phyloP scores from a whole-genome alignment of 2,113 vertebrate species.

The Hepsetus odoe region DNA sequence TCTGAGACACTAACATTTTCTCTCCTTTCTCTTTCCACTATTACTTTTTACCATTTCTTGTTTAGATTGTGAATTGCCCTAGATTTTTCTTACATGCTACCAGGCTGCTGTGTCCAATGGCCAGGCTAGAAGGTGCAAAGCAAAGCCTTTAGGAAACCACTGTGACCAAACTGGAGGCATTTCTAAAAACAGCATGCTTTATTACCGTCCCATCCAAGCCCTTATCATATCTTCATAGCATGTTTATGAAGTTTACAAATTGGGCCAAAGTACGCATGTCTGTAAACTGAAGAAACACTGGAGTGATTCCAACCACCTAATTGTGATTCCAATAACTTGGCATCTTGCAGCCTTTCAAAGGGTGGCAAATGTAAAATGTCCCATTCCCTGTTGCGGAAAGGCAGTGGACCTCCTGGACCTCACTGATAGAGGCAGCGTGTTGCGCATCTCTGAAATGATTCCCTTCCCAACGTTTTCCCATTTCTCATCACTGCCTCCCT shows the following conservation, averaged over 20 bases:
- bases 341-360: not conserved
- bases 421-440: not conserved
- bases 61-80: too few relatives aligned
- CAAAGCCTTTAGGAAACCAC: too few relatives aligned
- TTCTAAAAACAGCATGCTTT: not conserved
- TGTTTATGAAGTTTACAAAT: not conserved
- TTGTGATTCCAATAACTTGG: too few relatives aligned
- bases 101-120: too few relatives aligned
- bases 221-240: not conserved
- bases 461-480: constrained; percentile 60
- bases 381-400: not conserved
- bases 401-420: not conserved
- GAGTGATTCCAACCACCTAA: not conserved
- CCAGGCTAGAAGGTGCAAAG: too few relatives aligned
- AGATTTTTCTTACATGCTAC: too few relatives aligned
- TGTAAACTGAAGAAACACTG: not conserved
- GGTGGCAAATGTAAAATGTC: not conserved
- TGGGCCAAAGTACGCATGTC: not conserved
- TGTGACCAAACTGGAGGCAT: not conserved
- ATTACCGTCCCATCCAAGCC: not conserved
- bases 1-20: too few relatives aligned
- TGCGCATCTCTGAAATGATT: constrained; percentile 43
- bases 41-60: too few relatives aligned
- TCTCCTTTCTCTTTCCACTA: too few relatives aligned
- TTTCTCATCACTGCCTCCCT: constrained; percentile 68